These are phyloP conservation scores for Pteromalus puparum DNA, from an alignment of 1,140 invertebrate species.

Conservation along the genomic window DNA sequence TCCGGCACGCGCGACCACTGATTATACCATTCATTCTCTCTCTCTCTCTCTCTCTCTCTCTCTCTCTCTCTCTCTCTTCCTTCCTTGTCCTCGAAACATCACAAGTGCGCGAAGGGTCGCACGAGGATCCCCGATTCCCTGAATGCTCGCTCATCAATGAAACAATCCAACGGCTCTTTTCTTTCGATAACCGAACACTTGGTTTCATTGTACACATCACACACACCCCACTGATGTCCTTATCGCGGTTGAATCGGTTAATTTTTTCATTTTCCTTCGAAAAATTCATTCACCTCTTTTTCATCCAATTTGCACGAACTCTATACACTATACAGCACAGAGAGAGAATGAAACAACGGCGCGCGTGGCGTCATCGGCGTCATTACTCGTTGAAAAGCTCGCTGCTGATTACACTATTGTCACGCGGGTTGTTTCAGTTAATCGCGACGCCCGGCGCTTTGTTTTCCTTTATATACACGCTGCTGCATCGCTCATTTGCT, in stretches of 20 bases:
- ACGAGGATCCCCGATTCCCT: constrained; percentile 58
- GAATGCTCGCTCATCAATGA: constrained; percentile 74
- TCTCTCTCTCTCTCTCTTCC: not conserved
- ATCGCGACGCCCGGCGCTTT: constrained; percentile 63
- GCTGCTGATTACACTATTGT: constrained; percentile 70
- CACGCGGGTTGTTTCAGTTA: constrained; percentile 67
- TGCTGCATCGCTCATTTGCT: constrained; percentile 36
- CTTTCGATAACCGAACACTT: constrained; percentile 27
- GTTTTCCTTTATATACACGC: constrained; percentile 57
- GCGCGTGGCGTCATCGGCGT: constrained; percentile 57
- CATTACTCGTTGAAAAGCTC: constrained; percentile 65
- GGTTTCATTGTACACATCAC: too few species aligned
- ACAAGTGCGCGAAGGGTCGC: constrained; percentile 56
- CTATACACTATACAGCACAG: too few species aligned
- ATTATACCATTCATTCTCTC: constrained; percentile 74
- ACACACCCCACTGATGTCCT: too few species aligned
- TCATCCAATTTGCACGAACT: too few species aligned
- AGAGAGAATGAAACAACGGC: constrained; percentile 49
- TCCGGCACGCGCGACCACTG: constrained; percentile 73
- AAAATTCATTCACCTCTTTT: too few species aligned
- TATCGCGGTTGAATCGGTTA: constrained; percentile 10
- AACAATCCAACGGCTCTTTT: constrained; percentile 64
- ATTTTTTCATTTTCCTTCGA: too few species aligned
- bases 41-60: constrained; percentile 37
- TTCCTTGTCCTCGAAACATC: constrained; percentile 3